Evolutionary conservation across 2,888 invertebrate genomes (phyloP).

Genomic region (Phyllotreta cruciferae): DNA sequence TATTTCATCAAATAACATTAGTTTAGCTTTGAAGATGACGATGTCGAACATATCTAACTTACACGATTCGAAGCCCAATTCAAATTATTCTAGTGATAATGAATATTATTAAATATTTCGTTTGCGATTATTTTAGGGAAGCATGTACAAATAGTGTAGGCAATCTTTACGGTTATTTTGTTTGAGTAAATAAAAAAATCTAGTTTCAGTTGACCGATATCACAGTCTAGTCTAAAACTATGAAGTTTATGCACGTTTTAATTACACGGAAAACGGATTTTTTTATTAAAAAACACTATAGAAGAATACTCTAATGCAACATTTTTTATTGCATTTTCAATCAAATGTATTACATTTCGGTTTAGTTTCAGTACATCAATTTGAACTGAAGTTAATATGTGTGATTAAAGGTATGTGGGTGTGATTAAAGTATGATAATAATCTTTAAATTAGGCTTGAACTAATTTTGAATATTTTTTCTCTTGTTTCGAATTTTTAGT

Average conservation of each 20-base stretch:
- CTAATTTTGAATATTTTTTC: background rate
- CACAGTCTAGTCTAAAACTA: background rate
- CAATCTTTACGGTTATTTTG: background rate
- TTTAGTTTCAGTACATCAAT: background rate
- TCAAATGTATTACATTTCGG: background rate
- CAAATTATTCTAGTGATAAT: slow-evolving; percentile 48
- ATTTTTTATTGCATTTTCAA: background rate
- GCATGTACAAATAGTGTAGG: slow-evolving; percentile 3
- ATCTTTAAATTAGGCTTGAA: background rate
- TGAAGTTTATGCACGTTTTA: background rate
- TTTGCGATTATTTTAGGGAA: slow-evolving; percentile 4
- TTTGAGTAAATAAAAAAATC: slow-evolving; percentile 2
- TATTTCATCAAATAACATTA: slow-evolving; percentile 34
- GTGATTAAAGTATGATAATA: slow-evolving; percentile 14
- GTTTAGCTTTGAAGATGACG: slow-evolving; percentile 43
- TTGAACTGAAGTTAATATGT: slow-evolving; percentile 3
- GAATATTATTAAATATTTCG: slow-evolving; percentile 43
- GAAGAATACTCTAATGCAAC: background rate
- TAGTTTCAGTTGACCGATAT: too few relatives aligned
- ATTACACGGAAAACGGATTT: slow-evolving; percentile 2
- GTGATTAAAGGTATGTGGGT: background rate
- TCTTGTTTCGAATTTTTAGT: background rate
- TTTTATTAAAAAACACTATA: background rate
- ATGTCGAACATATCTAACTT: slow-evolving; percentile 42
- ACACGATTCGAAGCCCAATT: slow-evolving; percentile 36